Percentiles rank a stretch among this genome's conserved stretches.
These are phyloP conservation scores for Drosophila merina DNA, from an alignment of 2,888 invertebrate genomes.

Conservation along the genomic window DNA sequence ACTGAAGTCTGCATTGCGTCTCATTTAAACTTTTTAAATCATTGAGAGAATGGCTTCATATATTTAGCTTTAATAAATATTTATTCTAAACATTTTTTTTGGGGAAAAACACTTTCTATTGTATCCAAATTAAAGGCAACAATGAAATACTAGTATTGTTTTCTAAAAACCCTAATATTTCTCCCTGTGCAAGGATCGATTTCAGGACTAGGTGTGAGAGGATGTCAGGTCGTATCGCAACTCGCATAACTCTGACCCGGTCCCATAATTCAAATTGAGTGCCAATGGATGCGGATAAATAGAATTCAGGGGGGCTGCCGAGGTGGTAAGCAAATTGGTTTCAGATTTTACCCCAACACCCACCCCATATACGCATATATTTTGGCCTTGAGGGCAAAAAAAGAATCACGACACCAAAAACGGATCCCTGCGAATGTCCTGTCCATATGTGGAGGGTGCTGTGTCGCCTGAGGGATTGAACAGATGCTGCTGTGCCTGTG, in stretches of 20 bases:
- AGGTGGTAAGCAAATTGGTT: conserved; percentile 70
- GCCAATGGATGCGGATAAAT: conserved; percentile 23
- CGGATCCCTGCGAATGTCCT: conserved; percentile 22
- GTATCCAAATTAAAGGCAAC: no score
- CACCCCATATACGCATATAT: conserved; percentile 23
- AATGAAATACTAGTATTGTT: no score
- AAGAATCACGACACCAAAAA: conserved; percentile 43
- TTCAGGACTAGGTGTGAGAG: conserved; percentile 3
- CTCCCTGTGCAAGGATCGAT: not conserved
- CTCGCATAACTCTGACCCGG: conserved; percentile 26
- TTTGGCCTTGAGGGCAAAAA: conserved; percentile 13
- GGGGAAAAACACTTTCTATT: no score
- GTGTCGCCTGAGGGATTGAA: conserved; percentile 32
- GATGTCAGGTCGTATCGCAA: conserved; percentile 12
- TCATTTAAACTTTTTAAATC: conserved; percentile 39
- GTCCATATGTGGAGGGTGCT: conserved; percentile 10
- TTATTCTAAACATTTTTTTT: not conserved
- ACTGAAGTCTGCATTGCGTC: conserved; percentile 52
- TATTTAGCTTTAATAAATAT: not conserved
- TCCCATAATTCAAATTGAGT: conserved; percentile 50
- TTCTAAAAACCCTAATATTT: not conserved
- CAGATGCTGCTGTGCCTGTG: conserved; percentile 36
- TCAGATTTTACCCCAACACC: conserved; percentile 55
- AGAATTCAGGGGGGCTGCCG: conserved; percentile 7
- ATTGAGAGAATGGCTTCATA: not conserved